Evolutionary conservation across 2,888 invertebrate species (phyloP).

Genomic region (Sminthurides aquaticus): DNA sequence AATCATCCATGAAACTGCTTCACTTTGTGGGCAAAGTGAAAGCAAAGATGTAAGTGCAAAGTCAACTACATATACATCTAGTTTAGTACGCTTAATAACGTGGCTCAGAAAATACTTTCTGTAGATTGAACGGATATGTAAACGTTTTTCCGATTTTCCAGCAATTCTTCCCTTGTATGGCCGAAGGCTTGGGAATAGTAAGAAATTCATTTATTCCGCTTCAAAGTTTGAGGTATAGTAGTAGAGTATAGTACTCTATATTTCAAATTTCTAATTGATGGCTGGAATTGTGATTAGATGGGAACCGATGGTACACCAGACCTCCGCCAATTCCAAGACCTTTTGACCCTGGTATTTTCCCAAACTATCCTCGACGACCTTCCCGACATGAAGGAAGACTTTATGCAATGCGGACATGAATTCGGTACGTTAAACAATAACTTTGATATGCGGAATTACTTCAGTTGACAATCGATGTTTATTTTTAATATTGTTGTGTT

Average conservation of each 20-base stretch:
- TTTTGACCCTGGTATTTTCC: neutral
- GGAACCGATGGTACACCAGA: neutral
- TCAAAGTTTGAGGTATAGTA: too few species aligned
- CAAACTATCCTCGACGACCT: conserved; percentile 2
- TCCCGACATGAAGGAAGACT: conserved; percentile 4
- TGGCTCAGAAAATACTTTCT: neutral
- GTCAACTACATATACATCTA: neutral
- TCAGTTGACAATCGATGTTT: neutral
- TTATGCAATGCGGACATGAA: neutral
- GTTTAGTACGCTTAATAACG: too few species aligned
- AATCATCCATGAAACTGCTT: neutral
- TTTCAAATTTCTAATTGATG: neutral
- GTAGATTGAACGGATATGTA: neutral
- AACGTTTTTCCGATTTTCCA: neutral
- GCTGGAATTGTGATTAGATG: neutral
- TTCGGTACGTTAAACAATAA: neutral
- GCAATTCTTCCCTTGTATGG: neutral
- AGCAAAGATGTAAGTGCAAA: neutral
- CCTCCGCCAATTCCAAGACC: neutral
- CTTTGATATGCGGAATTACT: too few species aligned
- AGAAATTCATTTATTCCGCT: too few species aligned
- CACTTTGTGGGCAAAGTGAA: neutral
- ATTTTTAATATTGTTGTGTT: too few species aligned
- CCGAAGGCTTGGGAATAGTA: neutral
- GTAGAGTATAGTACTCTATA: too few species aligned